phyloP scores from a whole-genome alignment of 2,113 vertebrate genomes.

The Atlantisia rogersi region DNA sequence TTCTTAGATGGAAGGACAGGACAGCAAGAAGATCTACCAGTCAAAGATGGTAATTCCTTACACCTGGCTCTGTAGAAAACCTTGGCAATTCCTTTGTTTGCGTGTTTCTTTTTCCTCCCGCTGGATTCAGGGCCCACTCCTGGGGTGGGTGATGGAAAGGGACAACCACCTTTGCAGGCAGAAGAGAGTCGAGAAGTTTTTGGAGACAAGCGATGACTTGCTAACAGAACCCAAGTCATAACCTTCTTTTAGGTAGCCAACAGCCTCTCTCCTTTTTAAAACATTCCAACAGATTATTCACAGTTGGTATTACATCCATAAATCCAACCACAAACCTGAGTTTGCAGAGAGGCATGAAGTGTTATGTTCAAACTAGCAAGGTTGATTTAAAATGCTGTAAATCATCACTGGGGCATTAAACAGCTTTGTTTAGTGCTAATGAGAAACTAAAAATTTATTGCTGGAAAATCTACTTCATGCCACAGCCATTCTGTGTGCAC shows the following conservation, averaged over 20 bases:
- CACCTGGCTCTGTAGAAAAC: not conserved
- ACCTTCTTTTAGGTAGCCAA: not conserved
- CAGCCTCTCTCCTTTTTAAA: not conserved
- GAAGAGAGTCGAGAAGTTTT: not conserved
- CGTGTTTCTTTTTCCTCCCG: not conserved
- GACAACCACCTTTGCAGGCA: not conserved
- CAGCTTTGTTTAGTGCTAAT: slow-evolving; percentile 23
- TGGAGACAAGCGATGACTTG: not conserved
- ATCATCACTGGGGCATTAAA: not conserved
- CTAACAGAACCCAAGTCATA: not conserved
- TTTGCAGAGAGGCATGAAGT: not conserved
- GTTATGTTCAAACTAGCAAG: not conserved
- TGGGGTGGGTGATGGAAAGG: not conserved
- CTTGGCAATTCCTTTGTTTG: not conserved
- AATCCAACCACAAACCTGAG: not conserved
- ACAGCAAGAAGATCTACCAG: slow-evolving; percentile 85
- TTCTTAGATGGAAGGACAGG: slow-evolving; percentile 95
- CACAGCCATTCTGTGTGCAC: not conserved
- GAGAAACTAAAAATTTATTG: not conserved
- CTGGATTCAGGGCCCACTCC: not conserved
- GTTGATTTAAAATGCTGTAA: not conserved
- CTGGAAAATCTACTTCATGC: slow-evolving; percentile 44
- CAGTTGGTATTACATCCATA: not conserved
- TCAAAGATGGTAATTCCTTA: slow-evolving; percentile 81
- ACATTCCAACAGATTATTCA: not conserved